A percentile compares a stretch with the other conserved stretches of the same genome.
These are phyloP conservation scores for Micropterix aruncella DNA, from an alignment of 2,888 invertebrate genomes.

Conservation along the genomic window DNA sequence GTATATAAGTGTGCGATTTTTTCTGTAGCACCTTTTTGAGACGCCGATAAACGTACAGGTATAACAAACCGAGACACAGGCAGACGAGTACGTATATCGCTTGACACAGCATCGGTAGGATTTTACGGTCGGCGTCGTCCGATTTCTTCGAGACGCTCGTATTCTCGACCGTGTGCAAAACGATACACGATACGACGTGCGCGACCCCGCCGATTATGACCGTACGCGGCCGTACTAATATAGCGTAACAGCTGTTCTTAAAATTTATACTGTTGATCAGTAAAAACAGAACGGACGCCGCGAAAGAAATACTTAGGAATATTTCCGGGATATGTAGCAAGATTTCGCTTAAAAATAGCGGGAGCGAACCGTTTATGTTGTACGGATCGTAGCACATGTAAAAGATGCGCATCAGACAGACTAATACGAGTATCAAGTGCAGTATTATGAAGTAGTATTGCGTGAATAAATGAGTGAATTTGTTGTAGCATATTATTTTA, in stretches of 20 bases:
- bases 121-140: constrained; percentile 36
- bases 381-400: constrained; percentile 88
- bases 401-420: constrained; percentile 71
- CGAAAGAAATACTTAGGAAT: constrained; percentile 78
- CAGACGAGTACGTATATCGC: constrained; percentile 78
- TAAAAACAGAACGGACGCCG: constrained; percentile 73
- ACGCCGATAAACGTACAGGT: constrained; percentile 71
- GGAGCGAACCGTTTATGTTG: constrained; percentile 70
- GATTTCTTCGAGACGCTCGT: constrained; percentile 33
- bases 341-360: constrained; percentile 64
- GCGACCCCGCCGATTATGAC: constrained; percentile 65
- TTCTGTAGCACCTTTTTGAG: constrained; percentile 59
- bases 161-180: constrained; percentile 65
- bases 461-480: constrained; percentile 73
- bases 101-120: constrained; percentile 66
- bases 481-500: constrained; percentile 75
- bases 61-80: constrained; percentile 69
- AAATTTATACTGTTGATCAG: constrained; percentile 66
- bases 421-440: constrained; percentile 66
- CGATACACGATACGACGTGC: constrained; percentile 68
- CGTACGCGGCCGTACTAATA: constrained; percentile 62
- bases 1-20: constrained; percentile 66
- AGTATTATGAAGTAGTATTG: constrained; percentile 80
- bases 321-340: constrained; percentile 76
- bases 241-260: constrained; percentile 54